These are phyloP conservation scores for Hystrix brachyura DNA, from an alignment of 2,113 vertebrate species.

Conservation along the genomic window DNA sequence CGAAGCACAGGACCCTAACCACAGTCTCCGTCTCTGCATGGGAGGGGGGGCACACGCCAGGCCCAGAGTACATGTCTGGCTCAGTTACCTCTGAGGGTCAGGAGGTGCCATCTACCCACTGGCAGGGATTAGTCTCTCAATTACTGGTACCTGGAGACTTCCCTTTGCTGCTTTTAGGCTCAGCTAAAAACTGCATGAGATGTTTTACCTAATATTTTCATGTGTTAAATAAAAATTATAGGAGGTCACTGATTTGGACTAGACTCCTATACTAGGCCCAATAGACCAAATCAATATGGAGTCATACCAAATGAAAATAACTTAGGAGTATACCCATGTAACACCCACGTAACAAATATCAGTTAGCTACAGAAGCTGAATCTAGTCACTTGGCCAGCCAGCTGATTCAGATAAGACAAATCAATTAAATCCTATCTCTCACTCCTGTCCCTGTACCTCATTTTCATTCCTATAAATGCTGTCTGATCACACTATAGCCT, in stretches of 20 bases:
- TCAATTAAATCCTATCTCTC: background rate
- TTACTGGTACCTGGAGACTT: background rate
- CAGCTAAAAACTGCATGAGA: background rate
- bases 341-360: background rate
- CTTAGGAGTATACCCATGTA: background rate
- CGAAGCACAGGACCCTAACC: background rate
- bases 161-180: background rate
- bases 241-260: background rate
- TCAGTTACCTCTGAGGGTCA: background rate
- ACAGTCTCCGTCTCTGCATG: fast-evolving
- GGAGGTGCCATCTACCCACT: background rate
- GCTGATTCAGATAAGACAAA: background rate
- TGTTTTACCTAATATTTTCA: background rate
- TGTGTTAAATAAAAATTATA: background rate
- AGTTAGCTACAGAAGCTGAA: background rate
- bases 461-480: background rate
- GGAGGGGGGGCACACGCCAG: background rate
- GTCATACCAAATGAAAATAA: background rate
- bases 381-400: background rate
- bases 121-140: background rate
- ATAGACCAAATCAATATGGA: background rate
- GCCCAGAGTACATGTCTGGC: fast-evolving
- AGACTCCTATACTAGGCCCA: background rate
- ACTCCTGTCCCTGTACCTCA: background rate
- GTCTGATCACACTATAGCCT: background rate